Evolutionary conservation across 2,113 vertebrate species (phyloP), one percentile per base, ranked within the genome.

Genomic region (Planiliza haematocheilus): DNA sequence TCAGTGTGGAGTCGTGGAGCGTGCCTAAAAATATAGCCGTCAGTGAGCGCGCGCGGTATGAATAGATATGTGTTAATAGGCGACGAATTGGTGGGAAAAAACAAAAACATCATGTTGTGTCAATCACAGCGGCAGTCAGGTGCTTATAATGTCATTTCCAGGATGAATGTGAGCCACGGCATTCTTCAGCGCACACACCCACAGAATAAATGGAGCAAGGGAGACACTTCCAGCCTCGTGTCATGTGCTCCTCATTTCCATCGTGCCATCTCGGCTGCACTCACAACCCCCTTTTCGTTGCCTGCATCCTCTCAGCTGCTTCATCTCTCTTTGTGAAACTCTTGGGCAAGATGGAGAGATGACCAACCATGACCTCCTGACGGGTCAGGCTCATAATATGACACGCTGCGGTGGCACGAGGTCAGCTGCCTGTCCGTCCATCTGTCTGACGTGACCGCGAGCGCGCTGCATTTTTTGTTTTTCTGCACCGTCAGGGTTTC

Each of bases 201-300:
- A 30, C 51, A 48, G 48, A 63, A 77, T 52, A 65, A 71, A 63
- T 58, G 42, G 57, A 70, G 48, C 57, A 65, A n/a, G 55, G 50
- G 39, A 70, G 46, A 66, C 62, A 41, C 78, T 36, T 68, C 53
- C 70, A 58, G 10, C 51, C 64, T 79, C 64, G 66, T 74, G 79
- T 91, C 93, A 92, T 90, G 90, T 90, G 86, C 84, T 90, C 74
- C 49, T 90, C 68, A 82, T 92, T 91, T 86, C 77, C 69, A 81
- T 85, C 70, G 53, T 72, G 51, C 81, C 75, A 76, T 86, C 70
- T 51, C 51, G 63, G 55, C 80, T 50, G 10, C 48, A 2, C 70
- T 21, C 51, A 8, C 52, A 8, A n/a, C 57, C 46, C 56, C 46
- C 49, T 48, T 50, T 16, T 37, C 16, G 37, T 6, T 51, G 59